Percentiles rank a stretch among this genome's conserved stretches.
phyloP scores from a whole-genome alignment of 2,113 vertebrate species.

The Ceyx cyanopectus region DNA sequence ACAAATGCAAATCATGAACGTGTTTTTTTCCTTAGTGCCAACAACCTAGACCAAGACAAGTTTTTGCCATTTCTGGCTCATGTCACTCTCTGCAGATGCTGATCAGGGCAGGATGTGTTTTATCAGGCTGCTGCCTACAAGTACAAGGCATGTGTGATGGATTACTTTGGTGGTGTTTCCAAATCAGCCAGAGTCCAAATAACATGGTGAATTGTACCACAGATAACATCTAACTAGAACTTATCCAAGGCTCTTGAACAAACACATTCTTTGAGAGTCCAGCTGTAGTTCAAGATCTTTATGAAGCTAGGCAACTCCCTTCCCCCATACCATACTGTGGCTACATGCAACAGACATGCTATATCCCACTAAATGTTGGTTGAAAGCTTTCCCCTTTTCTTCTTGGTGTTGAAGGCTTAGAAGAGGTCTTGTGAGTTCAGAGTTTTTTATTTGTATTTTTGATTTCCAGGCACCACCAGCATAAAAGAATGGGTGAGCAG shows the following conservation, averaged over 20 bases:
- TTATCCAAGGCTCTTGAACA: neutral
- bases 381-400: neutral
- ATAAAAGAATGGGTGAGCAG: neutral
- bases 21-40: neutral
- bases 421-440: neutral
- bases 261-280: neutral
- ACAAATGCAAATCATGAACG: neutral
- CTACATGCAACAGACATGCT: neutral
- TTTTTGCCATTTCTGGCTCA: neutral
- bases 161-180: neutral
- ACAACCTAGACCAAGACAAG: neutral
- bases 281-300: neutral
- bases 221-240: neutral
- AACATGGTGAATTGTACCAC: neutral
- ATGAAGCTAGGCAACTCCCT: neutral
- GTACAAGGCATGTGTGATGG: neutral
- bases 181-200: neutral
- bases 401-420: neutral
- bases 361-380: neutral
- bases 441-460: neutral
- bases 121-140: neutral
- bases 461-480: neutral
- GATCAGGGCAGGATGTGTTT: constrained; percentile 11
- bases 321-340: accelerated
- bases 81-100: neutral